A percentile compares a stretch with the other conserved stretches of the same genome.
These are phyloP conservation scores for Lasioglossum malachurum DNA, from an alignment of 2,888 invertebrate species.

Conservation along the genomic window DNA sequence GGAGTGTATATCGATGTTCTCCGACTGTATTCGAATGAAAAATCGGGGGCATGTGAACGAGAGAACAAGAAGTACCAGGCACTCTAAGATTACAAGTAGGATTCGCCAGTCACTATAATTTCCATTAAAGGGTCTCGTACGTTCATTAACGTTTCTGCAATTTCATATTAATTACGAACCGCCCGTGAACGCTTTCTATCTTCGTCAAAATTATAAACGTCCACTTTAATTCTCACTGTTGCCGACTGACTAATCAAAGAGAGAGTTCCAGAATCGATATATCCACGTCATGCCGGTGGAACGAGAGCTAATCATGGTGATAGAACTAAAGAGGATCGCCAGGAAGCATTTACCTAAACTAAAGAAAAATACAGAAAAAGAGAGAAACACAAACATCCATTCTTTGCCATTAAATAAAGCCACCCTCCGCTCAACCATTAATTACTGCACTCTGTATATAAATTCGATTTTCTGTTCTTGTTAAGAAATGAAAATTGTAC, in stretches of 20 bases:
- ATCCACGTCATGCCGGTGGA: constrained; percentile 13
- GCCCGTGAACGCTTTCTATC: neutral
- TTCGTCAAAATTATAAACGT: neutral
- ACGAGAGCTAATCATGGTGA: constrained; percentile 13
- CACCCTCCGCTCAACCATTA: neutral
- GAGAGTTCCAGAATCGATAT: constrained; percentile 31
- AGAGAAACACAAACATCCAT: constrained; percentile 14
- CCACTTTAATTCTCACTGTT: neutral
- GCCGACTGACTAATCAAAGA: constrained; percentile 20
- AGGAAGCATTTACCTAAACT: neutral
- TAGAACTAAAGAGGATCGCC: constrained; percentile 4
- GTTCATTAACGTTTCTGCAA: neutral
- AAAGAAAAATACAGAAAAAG: neutral
- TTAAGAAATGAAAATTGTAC: neutral
- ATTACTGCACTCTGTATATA: neutral
- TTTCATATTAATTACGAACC: neutral
- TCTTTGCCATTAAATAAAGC: constrained; percentile 4
- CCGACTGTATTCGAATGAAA: no score
- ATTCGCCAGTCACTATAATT: neutral
- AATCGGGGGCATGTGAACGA: neutral
- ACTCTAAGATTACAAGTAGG: neutral
- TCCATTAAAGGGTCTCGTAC: neutral
- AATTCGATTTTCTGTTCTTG: neutral
- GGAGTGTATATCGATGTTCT: no score
- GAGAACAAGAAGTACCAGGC: neutral